Conservation (phyloP, 2,888 invertebrate species). For the Ceramica pisi region DNA sequence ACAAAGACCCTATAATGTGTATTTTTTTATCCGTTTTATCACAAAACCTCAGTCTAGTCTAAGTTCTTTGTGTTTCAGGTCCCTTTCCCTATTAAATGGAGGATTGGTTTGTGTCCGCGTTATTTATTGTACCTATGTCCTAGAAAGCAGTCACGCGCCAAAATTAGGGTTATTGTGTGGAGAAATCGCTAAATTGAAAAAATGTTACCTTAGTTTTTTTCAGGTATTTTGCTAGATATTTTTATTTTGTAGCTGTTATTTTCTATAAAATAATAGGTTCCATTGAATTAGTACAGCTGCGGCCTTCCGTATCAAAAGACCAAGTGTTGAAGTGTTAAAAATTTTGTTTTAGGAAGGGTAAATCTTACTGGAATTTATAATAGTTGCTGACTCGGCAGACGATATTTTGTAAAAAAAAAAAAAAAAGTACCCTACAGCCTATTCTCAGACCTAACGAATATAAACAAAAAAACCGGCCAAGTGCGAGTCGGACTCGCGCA, state of each 20-base stretch:
- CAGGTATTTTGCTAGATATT: slow-evolving; percentile 5
- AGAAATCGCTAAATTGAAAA: slow-evolving; percentile 35
- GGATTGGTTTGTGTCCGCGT: slow-evolving; percentile 26
- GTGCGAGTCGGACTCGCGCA: no score
- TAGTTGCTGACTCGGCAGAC: no score
- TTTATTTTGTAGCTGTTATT: background rate
- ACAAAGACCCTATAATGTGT: slow-evolving; percentile 14
- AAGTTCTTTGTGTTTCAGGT: slow-evolving; percentile 37
- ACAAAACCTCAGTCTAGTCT: slow-evolving; percentile 16
- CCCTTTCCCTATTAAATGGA: slow-evolving; percentile 17
- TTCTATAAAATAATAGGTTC: background rate
- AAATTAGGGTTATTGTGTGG: slow-evolving; percentile 41
- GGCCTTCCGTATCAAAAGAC: background rate
- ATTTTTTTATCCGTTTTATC: slow-evolving; percentile 19
- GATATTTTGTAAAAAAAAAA: no score
- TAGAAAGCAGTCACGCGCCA: slow-evolving; percentile 10
- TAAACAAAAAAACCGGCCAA: no score
- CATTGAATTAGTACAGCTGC: background rate
- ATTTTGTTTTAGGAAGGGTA: background rate
- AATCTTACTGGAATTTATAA: no score
- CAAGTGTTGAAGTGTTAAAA: no score
- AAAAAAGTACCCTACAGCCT: no score
- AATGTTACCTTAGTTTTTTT: slow-evolving; percentile 9
- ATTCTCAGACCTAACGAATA: no score
- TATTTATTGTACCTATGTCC: slow-evolving; percentile 39